Conservation (phyloP, 2,888 invertebrate species). For the Perithous albicinctus region DNA sequence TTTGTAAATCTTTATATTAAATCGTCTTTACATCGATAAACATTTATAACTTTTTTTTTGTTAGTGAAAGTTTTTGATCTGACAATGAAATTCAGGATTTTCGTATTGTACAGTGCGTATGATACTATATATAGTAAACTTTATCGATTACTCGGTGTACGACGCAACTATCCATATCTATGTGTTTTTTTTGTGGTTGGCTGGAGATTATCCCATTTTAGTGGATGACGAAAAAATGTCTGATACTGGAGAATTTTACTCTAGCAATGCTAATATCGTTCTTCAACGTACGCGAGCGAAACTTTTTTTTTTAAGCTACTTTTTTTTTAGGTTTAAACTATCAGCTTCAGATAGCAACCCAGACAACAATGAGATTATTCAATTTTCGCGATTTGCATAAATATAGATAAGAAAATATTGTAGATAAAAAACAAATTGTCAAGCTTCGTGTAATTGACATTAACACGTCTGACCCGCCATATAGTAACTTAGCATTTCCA, state of each 20-base stretch:
- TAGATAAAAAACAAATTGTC: background rate
- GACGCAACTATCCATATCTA: background rate
- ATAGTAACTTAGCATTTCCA: background rate
- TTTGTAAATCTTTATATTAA: too few relatives aligned
- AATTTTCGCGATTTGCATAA: background rate
- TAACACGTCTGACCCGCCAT: background rate
- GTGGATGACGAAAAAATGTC: background rate
- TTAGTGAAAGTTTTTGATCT: too few relatives aligned
- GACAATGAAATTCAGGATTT: too few relatives aligned
- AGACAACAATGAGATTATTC: background rate
- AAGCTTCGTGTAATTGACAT: background rate
- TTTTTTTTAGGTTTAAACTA: background rate
- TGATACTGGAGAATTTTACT: too few relatives aligned
- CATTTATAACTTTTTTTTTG: too few relatives aligned
- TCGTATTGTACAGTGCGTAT: too few relatives aligned
- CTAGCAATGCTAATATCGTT: too few relatives aligned
- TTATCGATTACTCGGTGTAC: background rate
- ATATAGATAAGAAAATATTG: background rate
- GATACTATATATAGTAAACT: too few relatives aligned
- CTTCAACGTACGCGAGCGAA: too few relatives aligned
- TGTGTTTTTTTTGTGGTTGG: slow-evolving; percentile 4
- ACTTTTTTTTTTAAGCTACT: too few relatives aligned
- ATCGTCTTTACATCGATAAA: too few relatives aligned
- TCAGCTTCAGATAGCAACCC: background rate
- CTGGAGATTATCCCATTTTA: background rate